Evolutionary conservation across 2,113 vertebrate species (phyloP).

Genomic region (Suricata suricatta): DNA sequence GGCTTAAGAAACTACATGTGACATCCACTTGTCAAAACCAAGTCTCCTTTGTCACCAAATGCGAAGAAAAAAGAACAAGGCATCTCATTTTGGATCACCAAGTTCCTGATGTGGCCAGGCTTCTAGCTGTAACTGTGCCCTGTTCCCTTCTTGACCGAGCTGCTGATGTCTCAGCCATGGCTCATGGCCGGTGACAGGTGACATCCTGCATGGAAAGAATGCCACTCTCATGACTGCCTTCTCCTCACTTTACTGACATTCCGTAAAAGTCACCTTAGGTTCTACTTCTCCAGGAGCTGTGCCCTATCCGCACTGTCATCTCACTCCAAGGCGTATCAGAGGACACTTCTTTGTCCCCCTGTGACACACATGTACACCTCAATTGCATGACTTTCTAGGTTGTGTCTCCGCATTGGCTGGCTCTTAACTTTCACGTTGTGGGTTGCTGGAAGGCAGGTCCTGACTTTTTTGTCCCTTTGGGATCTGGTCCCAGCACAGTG

Average conservation of each 20-base stretch:
- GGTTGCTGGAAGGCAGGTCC: background rate
- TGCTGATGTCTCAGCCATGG: background rate
- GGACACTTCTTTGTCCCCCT: background rate
- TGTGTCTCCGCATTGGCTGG: too few species aligned
- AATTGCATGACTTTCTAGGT: background rate
- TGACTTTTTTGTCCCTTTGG: background rate
- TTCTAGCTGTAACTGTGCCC: too few species aligned
- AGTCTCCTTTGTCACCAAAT: background rate
- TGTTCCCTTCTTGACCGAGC: background rate
- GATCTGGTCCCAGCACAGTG: too few species aligned
- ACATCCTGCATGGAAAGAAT: background rate
- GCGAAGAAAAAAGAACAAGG: background rate
- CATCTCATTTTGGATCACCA: too few species aligned
- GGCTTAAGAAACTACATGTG: background rate
- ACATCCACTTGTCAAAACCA: background rate
- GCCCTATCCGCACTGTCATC: background rate
- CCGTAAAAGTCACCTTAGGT: background rate
- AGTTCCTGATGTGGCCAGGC: too few species aligned
- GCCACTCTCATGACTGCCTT: rapidly evolving
- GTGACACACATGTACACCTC: rapidly evolving
- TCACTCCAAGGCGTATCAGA: background rate
- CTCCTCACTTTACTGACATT: background rate
- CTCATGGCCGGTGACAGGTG: too few species aligned
- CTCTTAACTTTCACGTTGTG: background rate
- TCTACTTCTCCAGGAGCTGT: background rate